Evolutionary conservation across 1,140 invertebrate genomes (phyloP).

Genomic region (Drosophila auraria): DNA sequence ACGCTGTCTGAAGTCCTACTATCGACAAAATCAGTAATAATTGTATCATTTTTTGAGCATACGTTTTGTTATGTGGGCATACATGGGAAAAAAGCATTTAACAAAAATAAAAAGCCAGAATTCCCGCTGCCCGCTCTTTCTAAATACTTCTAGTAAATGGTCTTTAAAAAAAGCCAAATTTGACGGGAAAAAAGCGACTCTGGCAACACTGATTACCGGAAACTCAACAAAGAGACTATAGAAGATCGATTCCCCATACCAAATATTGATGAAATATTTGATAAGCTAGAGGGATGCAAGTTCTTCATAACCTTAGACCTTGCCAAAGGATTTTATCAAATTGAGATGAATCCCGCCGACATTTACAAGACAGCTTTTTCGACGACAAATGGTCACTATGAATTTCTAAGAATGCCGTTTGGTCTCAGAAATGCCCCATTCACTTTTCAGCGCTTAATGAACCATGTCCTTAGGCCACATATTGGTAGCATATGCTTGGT

Average conservation of each 20-base stretch:
- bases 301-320: slow-evolving; percentile 9
- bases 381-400: slow-evolving; percentile 2
- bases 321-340: slow-evolving; percentile 7
- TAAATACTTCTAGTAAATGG: too few relatives aligned
- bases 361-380: slow-evolving; percentile 14
- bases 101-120: too few relatives aligned
- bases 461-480: slow-evolving; percentile 44
- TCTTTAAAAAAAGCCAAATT: too few relatives aligned
- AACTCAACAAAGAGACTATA: slow-evolving; percentile 6
- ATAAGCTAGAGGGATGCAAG: background rate
- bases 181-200: too few relatives aligned
- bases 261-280: slow-evolving; percentile 8
- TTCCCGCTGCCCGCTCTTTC: too few relatives aligned
- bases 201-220: too few relatives aligned
- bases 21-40: too few relatives aligned
- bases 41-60: too few relatives aligned
- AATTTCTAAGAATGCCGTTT: slow-evolving; percentile 5
- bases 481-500: slow-evolving; percentile 32
- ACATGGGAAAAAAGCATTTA: too few relatives aligned
- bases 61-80: too few relatives aligned
- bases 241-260: slow-evolving; percentile 4
- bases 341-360: background rate
- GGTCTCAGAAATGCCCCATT: slow-evolving; percentile 4
- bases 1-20: too few relatives aligned
- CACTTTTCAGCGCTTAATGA: slow-evolving; percentile 47